Conservation (phyloP, 2,888 invertebrate genomes). For the Lapara coniferarum region DNA sequence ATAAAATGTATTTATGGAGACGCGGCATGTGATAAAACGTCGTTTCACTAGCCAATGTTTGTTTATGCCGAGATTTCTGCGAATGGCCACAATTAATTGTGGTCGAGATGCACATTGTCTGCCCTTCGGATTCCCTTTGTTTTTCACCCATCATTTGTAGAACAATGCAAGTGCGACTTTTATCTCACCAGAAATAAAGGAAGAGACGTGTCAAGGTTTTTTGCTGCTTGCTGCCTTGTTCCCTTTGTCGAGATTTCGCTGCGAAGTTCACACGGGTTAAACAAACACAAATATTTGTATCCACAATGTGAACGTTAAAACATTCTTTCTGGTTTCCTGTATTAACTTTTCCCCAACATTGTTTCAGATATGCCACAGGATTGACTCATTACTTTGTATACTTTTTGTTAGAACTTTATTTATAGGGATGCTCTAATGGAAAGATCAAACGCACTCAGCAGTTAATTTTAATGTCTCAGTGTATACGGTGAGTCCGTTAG, state of each 20-base stretch:
- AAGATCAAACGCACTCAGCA: constrained; percentile 80
- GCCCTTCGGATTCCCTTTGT: constrained; percentile 59
- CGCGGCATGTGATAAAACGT: constrained; percentile 69
- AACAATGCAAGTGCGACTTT: constrained; percentile 71
- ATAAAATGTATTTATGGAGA: constrained; percentile 67
- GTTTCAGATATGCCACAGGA: constrained; percentile 56
- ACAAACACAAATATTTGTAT: constrained; percentile 24
- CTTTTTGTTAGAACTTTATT: constrained; percentile 73
- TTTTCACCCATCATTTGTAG: constrained; percentile 72
- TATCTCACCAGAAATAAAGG: constrained; percentile 69
- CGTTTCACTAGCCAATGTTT: constrained; percentile 60
- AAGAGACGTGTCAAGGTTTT: constrained; percentile 62
- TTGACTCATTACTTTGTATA: constrained; percentile 70
- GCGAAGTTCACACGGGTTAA: constrained; percentile 52
- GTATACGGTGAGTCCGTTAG: constrained; percentile 72
- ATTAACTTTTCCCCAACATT: constrained; percentile 44
- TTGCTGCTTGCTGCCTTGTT: constrained; percentile 42
- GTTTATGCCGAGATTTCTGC: constrained; percentile 71
- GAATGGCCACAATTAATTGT: constrained; percentile 79
- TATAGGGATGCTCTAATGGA: constrained; percentile 79
- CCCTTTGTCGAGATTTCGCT: constrained; percentile 56
- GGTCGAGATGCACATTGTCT: constrained; percentile 56
- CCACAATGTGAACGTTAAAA: constrained; percentile 7
- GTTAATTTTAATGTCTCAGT: constrained; percentile 82
- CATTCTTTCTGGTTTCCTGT: constrained; percentile 32